These are phyloP conservation scores for Pammene fasciana DNA, from an alignment of 2,888 invertebrate genomes.

Conservation along the genomic window DNA sequence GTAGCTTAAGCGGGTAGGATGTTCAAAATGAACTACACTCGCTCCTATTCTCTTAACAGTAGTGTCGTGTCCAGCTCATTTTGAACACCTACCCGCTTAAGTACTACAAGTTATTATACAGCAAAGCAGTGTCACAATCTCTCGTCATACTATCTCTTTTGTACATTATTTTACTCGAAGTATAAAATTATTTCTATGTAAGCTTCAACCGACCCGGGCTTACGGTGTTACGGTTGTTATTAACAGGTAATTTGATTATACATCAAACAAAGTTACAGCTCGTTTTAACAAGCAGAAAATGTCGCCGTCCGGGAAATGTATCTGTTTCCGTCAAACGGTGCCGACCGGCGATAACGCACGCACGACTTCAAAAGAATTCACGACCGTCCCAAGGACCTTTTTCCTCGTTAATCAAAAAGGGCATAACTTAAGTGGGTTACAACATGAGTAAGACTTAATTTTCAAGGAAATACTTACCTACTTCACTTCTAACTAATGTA, in stretches of 20 bases:
- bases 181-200: too few relatives aligned
- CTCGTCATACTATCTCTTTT: too few relatives aligned
- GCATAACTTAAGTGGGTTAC: neutral
- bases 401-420: neutral
- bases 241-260: slow-evolving; percentile 7
- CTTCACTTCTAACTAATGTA: too few relatives aligned
- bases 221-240: neutral
- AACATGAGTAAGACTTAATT: neutral
- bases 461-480: neutral
- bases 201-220: neutral
- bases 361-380: slow-evolving; percentile 25
- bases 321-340: slow-evolving; percentile 27
- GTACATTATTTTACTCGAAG: too few relatives aligned
- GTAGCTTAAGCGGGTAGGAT: too few relatives aligned
- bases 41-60: too few relatives aligned
- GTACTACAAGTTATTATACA: too few relatives aligned
- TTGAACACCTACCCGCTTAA: too few relatives aligned
- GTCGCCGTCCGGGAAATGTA: slow-evolving; percentile 19
- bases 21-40: too few relatives aligned
- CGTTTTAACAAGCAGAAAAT: slow-evolving; percentile 12
- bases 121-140: too few relatives aligned
- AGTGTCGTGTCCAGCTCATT: too few relatives aligned
- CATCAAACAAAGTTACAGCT: slow-evolving; percentile 14
- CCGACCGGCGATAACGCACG: slow-evolving; percentile 7
- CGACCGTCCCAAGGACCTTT: neutral